These are phyloP conservation scores for Aphrophora alni DNA, from an alignment of 2,888 invertebrate genomes.

Conservation along the genomic window DNA sequence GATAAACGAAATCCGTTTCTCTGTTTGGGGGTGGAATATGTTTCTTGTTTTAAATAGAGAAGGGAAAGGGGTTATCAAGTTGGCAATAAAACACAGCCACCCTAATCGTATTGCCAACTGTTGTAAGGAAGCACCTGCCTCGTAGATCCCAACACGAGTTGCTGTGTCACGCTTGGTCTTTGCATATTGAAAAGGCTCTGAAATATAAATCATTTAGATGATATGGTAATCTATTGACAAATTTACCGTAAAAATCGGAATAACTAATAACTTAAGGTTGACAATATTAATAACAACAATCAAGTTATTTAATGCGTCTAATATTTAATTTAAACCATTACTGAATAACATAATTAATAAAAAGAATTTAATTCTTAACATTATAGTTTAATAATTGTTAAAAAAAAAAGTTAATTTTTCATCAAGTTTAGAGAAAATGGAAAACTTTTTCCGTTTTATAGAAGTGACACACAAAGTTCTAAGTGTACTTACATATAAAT, in stretches of 20 bases:
- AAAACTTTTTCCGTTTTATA: too few relatives aligned
- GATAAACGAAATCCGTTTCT: neutral
- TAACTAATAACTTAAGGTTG: conserved; percentile 53
- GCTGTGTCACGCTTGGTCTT: conserved; percentile 31
- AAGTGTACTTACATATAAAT: too few relatives aligned
- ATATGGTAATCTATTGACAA: neutral
- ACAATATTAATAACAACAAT: neutral
- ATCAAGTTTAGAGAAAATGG: too few relatives aligned
- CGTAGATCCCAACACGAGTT: conserved; percentile 23
- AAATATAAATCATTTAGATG: neutral
- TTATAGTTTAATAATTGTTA: too few relatives aligned
- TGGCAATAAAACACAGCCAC: neutral
- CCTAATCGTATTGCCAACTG: conserved; percentile 9
- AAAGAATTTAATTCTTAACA: too few relatives aligned
- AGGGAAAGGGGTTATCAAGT: conserved; percentile 1
- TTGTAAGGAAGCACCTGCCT: conserved; percentile 37
- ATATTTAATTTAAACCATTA: too few relatives aligned
- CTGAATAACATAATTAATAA: too few relatives aligned
- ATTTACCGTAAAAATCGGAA: neutral
- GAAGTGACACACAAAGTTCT: too few relatives aligned
- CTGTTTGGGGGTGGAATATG: neutral
- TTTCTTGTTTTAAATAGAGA: neutral
- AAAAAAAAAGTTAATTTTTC: too few relatives aligned
- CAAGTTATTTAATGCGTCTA: too few relatives aligned
- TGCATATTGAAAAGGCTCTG: conserved; percentile 36